A percentile compares a stretch with the other conserved stretches of the same genome.
Conservation (phyloP, 2,113 vertebrate genomes). For the Poeciliopsis turrubarensis region DNA sequence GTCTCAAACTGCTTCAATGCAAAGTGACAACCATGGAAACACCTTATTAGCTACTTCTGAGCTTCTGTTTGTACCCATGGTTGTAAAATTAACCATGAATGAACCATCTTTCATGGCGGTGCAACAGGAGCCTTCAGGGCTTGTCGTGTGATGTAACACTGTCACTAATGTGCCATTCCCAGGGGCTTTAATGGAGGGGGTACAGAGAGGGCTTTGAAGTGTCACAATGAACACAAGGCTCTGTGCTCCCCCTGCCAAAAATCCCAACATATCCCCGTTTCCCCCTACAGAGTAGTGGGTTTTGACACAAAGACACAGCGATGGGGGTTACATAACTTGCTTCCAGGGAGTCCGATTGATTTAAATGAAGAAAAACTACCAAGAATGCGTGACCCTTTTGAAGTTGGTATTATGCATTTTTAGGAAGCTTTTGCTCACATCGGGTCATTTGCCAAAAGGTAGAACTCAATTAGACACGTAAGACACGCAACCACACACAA, state of each 20-base stretch:
- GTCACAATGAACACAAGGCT: conserved; percentile 73
- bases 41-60: conserved; percentile 46
- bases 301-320: conserved; percentile 50
- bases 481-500: conserved; percentile 17
- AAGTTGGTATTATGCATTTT: conserved; percentile 37
- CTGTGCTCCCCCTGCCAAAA: conserved; percentile 60
- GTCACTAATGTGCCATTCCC: conserved; percentile 73
- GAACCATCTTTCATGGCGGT: conserved; percentile 56
- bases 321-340: conserved; percentile 66
- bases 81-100: conserved; percentile 70
- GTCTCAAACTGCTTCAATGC: conserved; percentile 29
- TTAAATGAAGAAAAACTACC: conserved; percentile 53
- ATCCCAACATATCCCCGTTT: conserved; percentile 1
- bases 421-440: conserved; percentile 21
- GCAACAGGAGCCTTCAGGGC: conserved; percentile 62
- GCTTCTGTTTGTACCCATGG: conserved; percentile 39
- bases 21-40: conserved; percentile 19
- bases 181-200: conserved; percentile 57
- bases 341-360: conserved; percentile 49
- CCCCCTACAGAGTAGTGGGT: conserved; percentile 36
- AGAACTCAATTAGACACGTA: conserved; percentile 5
- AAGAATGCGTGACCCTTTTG: conserved; percentile 29
- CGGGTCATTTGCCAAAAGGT: conserved; percentile 21
- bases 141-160: conserved; percentile 69
- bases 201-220: conserved; percentile 73